Base-by-base conservation (phyloP, 2,888 invertebrate species). In the Aphodius granarius region DNA sequence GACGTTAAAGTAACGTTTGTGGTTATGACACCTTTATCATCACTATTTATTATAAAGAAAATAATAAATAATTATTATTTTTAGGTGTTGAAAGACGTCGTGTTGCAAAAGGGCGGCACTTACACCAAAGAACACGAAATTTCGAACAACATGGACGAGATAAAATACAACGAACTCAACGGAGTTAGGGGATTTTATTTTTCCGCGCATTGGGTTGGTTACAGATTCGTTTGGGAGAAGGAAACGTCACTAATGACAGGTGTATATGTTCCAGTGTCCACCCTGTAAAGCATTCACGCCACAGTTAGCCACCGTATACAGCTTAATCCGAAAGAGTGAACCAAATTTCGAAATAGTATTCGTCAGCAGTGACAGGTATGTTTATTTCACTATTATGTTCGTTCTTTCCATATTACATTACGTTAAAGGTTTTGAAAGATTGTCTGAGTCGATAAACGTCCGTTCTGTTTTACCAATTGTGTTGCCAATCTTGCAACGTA, bases 261-360 rank as follows among this genome's bases (percentile, higher is more conserved):
- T 22, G 5, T 22, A 63, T 65, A 19, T 63, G 74, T 88, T 89
- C 65, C 88, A 95, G 95, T 96, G 95, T 84, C 96, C 96, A 0
- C 96, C 96, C 0, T 96, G 96, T 85, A 91, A 94, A 83, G 92
- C 94, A 13, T 95, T 96, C 86, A 93, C 95, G 0, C 94, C 95
- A 3, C 92, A 93, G 82, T 89, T 96, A 77, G 90, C 92, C 79
- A 90, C 93, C n/a, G 92, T 93, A 70, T 93, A 95, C 83, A 88
- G 92, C 4, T 90, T 92, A 74, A 90, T 96, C 80, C 90, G 92
- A 81, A 91, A 92, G 72, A 88, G 91, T 19, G 91, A 93, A 62
- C 92, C 92, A 78, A 89, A 91, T 84, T 94, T 95, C 80, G 94
- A 95, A 87, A 92, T 96, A 71, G 92, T 96, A 79, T 94, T 95